A percentile compares a stretch with the other conserved stretches of the same genome.
Evolutionary conservation across 2,113 vertebrate species (phyloP).

Genomic region (Hiodon tergisus): DNA sequence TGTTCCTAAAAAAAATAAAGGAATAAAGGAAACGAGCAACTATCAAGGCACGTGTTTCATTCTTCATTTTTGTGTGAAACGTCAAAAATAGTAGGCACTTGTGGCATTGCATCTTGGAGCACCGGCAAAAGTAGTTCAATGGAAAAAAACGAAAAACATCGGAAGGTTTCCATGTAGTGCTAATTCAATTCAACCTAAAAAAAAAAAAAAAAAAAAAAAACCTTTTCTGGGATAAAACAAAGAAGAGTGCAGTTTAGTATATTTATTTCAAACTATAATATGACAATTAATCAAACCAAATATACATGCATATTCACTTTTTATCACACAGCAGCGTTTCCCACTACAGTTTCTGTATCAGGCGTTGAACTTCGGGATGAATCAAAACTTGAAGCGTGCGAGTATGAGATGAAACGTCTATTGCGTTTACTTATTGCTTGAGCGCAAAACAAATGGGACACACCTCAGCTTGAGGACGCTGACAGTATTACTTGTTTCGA

Average conservation of each 20-base stretch:
- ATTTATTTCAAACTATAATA: too few relatives aligned
- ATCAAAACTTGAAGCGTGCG: too few relatives aligned
- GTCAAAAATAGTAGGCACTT: neutral
- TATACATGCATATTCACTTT: too few relatives aligned
- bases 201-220: neutral
- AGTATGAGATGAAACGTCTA: too few relatives aligned
- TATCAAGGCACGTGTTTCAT: conserved; percentile 21
- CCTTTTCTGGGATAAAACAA: too few relatives aligned
- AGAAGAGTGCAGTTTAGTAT: too few relatives aligned
- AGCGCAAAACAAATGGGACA: neutral
- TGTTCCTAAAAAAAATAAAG: conserved; percentile 12
- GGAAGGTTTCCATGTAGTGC: neutral
- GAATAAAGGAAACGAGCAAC: conserved; percentile 7
- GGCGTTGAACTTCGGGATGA: too few relatives aligned
- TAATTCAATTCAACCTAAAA: neutral
- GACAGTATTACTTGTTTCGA: conserved; percentile 40
- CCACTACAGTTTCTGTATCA: too few relatives aligned
- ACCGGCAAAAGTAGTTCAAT: neutral
- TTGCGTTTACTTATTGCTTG: too few relatives aligned
- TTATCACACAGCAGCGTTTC: too few relatives aligned
- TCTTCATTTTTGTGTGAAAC: neutral
- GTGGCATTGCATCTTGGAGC: neutral
- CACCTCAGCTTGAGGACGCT: neutral
- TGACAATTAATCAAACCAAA: too few relatives aligned
- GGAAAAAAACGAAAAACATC: too few relatives aligned